These are phyloP conservation scores for Malurus elegans DNA, from an alignment of 2,113 vertebrate species.

Conservation along the genomic window DNA sequence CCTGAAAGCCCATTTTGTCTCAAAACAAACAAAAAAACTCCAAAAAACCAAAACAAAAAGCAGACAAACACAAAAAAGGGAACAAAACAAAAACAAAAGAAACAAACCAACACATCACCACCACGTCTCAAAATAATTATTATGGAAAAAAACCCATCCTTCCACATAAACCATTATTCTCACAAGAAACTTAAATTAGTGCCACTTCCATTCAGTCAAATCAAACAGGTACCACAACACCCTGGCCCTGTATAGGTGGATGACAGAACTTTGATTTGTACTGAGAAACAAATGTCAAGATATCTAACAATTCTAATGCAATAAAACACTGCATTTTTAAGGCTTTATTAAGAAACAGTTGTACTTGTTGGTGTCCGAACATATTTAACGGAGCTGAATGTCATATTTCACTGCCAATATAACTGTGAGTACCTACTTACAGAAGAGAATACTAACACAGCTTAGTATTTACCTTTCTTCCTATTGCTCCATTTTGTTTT, in stretches of 20 bases:
- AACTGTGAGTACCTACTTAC: neutral
- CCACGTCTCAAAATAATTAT: neutral
- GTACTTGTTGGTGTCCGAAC: neutral
- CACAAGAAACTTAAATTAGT: neutral
- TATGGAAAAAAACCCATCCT: neutral
- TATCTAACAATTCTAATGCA: neutral
- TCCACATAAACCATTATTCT: accelerated
- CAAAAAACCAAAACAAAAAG: neutral
- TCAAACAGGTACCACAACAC: neutral
- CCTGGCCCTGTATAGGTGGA: accelerated
- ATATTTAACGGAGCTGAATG: neutral
- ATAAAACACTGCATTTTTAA: neutral
- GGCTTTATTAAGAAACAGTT: neutral
- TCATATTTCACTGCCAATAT: neutral
- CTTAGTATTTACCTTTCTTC: slow-evolving; percentile 84
- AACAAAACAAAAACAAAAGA: no score
- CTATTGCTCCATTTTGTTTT: slow-evolving; percentile 91
- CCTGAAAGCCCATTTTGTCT: neutral
- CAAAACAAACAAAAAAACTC: no score
- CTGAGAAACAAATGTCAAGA: neutral
- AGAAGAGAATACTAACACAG: neutral
- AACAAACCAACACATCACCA: no score
- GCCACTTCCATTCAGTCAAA: neutral
- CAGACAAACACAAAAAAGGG: no score
- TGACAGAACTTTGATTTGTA: neutral